Evolutionary conservation across 2,888 invertebrate species (phyloP).

Genomic region (Enoplolaimus lenunculus): DNA sequence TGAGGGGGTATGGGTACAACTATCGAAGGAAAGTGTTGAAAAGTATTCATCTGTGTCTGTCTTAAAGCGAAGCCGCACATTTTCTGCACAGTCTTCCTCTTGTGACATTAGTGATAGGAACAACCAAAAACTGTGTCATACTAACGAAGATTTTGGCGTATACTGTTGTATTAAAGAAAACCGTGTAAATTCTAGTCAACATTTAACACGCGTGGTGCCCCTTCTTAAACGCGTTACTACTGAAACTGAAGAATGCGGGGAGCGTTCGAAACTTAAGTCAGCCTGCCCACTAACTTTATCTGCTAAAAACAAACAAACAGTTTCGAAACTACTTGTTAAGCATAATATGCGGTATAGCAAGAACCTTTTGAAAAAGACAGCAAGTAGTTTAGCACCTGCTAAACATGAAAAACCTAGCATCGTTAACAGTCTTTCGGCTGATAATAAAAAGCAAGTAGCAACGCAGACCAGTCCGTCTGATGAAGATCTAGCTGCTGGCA

Average conservation of each 20-base stretch:
- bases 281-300: too few species aligned
- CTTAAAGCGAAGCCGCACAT: too few species aligned
- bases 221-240: background rate
- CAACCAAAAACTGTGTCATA: background rate
- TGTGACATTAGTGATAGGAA: background rate
- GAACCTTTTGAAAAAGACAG: background rate
- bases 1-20: slow-evolving; percentile 14
- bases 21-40: background rate
- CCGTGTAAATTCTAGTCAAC: background rate
- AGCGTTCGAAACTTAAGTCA: too few species aligned
- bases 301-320: too few species aligned
- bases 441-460: slow-evolving; percentile 6
- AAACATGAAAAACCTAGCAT: background rate
- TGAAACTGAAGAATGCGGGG: background rate
- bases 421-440: background rate
- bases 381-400: background rate
- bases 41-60: background rate
- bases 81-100: background rate
- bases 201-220: background rate
- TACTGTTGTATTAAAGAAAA: slow-evolving; percentile 23
- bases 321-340: too few species aligned
- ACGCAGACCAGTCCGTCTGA: slow-evolving; percentile 21
- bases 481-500: background rate
- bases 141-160: background rate
- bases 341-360: background rate